Conservation (phyloP, 2,797 vertebrate genomes). For the Yasuhikotakia modesta region DNA sequence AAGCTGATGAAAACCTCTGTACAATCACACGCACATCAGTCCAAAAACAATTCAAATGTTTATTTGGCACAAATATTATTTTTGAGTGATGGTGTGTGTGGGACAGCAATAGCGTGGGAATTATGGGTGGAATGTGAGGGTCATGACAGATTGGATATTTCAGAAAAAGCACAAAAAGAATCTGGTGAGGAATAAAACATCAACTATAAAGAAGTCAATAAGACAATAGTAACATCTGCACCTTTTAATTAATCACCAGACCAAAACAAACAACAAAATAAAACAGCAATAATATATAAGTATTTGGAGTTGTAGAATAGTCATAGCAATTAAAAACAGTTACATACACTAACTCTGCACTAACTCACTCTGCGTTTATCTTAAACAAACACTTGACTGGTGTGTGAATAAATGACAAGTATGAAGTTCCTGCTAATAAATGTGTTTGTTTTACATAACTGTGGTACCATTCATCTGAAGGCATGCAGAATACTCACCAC, state of each 20-base stretch:
- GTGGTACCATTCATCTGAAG: conserved; percentile 20
- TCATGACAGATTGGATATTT: conserved; percentile 32
- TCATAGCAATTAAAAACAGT: conserved; percentile 4
- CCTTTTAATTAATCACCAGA: background rate
- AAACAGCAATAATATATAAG: background rate
- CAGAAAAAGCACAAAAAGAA: conserved; percentile 25
- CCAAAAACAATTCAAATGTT: conserved; percentile 27
- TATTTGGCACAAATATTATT: conserved; percentile 8
- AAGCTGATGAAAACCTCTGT: conserved; percentile 10
- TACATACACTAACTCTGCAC: background rate
- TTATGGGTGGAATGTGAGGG: conserved; percentile 50
- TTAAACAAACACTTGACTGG: conserved; percentile 30
- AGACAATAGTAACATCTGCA: background rate
- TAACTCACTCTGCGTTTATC: background rate
- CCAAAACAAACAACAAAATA: background rate
- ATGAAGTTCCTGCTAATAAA: conserved; percentile 39
- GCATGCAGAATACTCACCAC: conserved; percentile 9
- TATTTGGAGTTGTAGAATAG: background rate
- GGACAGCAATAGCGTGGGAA: conserved; percentile 38
- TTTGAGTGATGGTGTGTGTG: background rate
- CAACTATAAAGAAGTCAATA: conserved; percentile 4
- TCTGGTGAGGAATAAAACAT: conserved; percentile 16
- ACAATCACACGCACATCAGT: background rate
- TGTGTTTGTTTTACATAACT: conserved; percentile 50
- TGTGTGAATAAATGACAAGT: conserved; percentile 36